Evolutionary conservation across 37 sponge, comb jelly and placozoan genomes (phyloP).

Genomic region (Cladorhizidae sp.): DNA sequence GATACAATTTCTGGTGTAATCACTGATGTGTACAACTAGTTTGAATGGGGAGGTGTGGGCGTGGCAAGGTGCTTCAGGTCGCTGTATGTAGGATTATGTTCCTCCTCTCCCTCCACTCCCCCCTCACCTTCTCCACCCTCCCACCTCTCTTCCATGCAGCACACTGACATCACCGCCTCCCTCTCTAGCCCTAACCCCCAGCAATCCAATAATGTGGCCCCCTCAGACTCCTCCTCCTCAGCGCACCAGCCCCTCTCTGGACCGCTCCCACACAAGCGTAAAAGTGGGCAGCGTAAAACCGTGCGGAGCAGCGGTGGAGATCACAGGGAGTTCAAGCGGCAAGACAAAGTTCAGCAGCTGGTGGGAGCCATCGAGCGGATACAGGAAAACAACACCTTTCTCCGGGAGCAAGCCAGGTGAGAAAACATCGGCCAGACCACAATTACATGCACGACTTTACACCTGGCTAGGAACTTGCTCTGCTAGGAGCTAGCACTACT

Average conservation of each 20-base stretch:
- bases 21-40: too few species aligned
- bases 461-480: too few species aligned
- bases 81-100: too few species aligned
- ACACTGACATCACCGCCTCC: background rate
- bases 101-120: background rate
- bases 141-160: background rate
- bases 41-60: too few species aligned
- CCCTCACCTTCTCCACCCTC: background rate
- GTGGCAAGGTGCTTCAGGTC: too few species aligned
- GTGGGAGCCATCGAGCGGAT: slow-evolving; percentile 26
- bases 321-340: slow-evolving; percentile 20
- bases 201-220: background rate
- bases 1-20: too few species aligned
- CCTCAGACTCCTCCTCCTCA: slow-evolving; percentile 1
- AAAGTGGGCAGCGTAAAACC: background rate
- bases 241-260: background rate
- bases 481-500: too few species aligned
- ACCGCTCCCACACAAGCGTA: background rate
- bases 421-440: background rate
- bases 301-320: background rate
- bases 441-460: background rate
- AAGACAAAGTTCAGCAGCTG: slow-evolving; percentile 27
- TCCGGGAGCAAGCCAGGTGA: slow-evolving; percentile 25
- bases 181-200: background rate
- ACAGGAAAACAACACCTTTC: slow-evolving; percentile 23